phyloP scores from a whole-genome alignment of 2,888 invertebrate species.

The Acholoe squamosa region DNA sequence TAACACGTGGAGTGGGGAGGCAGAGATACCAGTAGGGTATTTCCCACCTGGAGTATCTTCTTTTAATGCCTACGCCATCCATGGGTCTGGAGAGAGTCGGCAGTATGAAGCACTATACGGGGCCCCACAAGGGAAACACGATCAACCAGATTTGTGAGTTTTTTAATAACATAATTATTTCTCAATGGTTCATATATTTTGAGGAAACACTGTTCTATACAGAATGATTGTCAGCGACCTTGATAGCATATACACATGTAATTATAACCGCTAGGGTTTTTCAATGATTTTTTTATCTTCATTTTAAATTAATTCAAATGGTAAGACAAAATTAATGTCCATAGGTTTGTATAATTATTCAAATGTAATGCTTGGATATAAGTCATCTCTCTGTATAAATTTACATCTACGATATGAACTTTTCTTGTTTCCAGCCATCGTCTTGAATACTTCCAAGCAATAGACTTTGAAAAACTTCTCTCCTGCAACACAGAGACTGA shows the following conservation, averaged over 20 bases:
- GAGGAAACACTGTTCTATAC: neutral
- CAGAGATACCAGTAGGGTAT: slow-evolving; percentile 84
- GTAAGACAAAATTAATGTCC: neutral
- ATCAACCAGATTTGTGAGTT: slow-evolving; percentile 84
- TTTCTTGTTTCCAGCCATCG: slow-evolving; percentile 83
- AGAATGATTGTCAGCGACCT: neutral
- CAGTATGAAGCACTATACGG: slow-evolving; percentile 84
- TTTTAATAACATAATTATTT: neutral
- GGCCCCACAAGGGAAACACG: slow-evolving; percentile 80
- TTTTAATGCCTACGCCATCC: slow-evolving; percentile 85
- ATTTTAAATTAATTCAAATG: neutral
- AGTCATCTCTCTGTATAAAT: neutral
- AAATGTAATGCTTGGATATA: neutral
- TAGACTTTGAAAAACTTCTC: slow-evolving; percentile 73
- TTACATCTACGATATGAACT: neutral
- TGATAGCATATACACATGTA: neutral
- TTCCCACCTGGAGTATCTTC: slow-evolving; percentile 84
- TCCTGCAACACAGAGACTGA: slow-evolving; percentile 44
- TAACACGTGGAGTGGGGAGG: slow-evolving; percentile 83
- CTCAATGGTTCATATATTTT: neutral
- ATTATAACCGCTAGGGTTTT: neutral
- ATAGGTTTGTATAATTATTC: neutral
- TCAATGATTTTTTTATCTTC: neutral
- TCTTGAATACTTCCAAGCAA: slow-evolving; percentile 82
- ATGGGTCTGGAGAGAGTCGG: slow-evolving; percentile 83